Conservation (phyloP, 2,113 vertebrate species). For the Synodontis membranacea region DNA sequence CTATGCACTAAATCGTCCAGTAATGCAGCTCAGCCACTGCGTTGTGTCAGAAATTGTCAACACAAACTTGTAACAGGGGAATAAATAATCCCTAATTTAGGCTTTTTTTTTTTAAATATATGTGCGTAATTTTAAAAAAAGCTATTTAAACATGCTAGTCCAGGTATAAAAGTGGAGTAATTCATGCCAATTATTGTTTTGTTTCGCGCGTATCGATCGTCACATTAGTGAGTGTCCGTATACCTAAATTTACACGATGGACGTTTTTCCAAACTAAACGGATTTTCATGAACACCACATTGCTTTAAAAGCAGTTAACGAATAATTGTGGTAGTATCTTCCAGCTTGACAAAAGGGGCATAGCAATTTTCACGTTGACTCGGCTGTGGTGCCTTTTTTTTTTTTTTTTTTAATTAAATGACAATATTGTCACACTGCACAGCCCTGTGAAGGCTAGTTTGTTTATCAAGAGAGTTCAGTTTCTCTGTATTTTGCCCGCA, state of each 20-base stretch:
- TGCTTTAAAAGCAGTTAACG: background rate
- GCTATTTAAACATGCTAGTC: background rate
- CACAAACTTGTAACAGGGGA: background rate
- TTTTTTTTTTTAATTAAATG: too few relatives aligned
- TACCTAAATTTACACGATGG: background rate
- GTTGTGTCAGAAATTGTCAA: background rate
- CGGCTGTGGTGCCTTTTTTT: background rate
- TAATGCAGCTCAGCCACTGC: background rate
- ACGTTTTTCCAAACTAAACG: background rate
- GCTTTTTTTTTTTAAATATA: background rate
- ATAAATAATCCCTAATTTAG: background rate
- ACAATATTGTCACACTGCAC: background rate
- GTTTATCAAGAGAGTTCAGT: background rate
- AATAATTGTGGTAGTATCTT: background rate
- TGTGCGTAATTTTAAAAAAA: background rate
- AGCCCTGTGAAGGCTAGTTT: background rate
- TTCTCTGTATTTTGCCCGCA: slow-evolving; percentile 59
- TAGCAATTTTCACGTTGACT: background rate
- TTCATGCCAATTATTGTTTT: background rate
- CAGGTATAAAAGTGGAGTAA: background rate
- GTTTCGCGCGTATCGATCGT: background rate
- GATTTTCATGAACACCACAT: background rate
- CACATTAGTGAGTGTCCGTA: background rate
- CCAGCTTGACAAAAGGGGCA: background rate
- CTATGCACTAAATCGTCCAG: background rate